Base-by-base conservation (phyloP, 2,888 invertebrate genomes). In the Eupithecia pulchellata region DNA sequence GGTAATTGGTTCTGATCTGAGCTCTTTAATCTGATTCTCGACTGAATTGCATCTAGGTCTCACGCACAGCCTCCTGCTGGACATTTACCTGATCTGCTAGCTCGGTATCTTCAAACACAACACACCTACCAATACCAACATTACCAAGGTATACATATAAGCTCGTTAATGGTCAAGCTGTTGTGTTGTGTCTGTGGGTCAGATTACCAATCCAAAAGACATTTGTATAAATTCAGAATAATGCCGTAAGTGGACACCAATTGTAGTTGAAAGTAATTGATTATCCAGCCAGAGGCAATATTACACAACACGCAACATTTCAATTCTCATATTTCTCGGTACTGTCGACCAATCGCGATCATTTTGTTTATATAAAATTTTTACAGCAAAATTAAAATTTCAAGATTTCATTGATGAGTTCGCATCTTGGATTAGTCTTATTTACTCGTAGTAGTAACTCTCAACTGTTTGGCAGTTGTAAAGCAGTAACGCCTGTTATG, bases 31-130 rank as follows among this genome's bases (percentile, higher is more conserved):
- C 61, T 11, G 55, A 70, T 76, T 69, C 72, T 75, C 71, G 76
- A 61, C 65, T 75, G 73, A 71, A 61, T 66, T 66, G n/a, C 32
- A 78, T 73, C 68, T 77, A 79, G 78, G 72, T 71, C 79, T 80
- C 79, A 76, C 78, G 77, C 78, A 75, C 73, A 67, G 66, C 2
- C n/a, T 57, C 17, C 17, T 4, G 8, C 57, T 17, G 5, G 14
- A 57, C n/a, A 29, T 57, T 6, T 57, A 8, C 14, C 29, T 57
- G 57, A 11, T 25, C 25, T 52, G 9, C 20, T n/a, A 47, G 25
- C 52, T 52, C 4, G 13, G 20, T 42, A 11, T 13, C 11, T 52
- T 13, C 25, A 52, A 52, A 25, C 9, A 52, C 20, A 11, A 1
- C 20, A n/a, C n/a, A n/a, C 6, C 32, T 32, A 32, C 32, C n/a